These are phyloP conservation scores for Agelaius phoeniceus DNA, from an alignment of 2,113 vertebrate species.

Conservation along the genomic window DNA sequence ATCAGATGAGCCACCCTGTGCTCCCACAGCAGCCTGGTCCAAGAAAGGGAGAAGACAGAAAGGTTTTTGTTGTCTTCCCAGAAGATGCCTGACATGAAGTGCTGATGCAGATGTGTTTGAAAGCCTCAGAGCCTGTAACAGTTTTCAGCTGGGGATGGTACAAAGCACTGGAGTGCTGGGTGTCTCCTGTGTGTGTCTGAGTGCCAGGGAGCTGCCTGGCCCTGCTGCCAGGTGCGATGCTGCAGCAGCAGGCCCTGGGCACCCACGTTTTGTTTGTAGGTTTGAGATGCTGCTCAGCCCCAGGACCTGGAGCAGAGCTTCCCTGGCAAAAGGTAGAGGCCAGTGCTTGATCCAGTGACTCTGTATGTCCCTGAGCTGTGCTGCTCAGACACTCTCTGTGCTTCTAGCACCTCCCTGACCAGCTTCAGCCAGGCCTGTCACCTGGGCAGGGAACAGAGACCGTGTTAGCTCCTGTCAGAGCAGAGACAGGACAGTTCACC, in stretches of 20 bases:
- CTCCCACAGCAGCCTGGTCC: neutral
- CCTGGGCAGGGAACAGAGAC: neutral
- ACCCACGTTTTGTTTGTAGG: accelerated
- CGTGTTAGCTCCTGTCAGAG: neutral
- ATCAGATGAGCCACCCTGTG: neutral
- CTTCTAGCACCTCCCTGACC: neutral
- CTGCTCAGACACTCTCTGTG: neutral
- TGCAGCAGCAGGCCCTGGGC: neutral
- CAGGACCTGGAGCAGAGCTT: accelerated
- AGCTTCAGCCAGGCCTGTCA: neutral
- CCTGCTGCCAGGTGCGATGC: neutral
- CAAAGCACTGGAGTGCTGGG: neutral
- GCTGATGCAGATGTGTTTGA: neutral
- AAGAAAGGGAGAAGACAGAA: neutral
- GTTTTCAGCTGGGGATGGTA: neutral
- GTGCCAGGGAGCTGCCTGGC: neutral
- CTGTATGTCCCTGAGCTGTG: accelerated
- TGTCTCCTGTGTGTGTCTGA: neutral
- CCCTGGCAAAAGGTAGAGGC: neutral
- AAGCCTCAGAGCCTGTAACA: accelerated
- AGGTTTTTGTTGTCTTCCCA: neutral
- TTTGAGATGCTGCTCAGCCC: neutral
- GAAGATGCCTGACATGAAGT: neutral
- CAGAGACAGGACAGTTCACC: neutral
- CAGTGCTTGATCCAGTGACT: neutral